These are phyloP conservation scores for Diarsia mendica DNA, from an alignment of 2,888 invertebrate species.

Conservation along the genomic window DNA sequence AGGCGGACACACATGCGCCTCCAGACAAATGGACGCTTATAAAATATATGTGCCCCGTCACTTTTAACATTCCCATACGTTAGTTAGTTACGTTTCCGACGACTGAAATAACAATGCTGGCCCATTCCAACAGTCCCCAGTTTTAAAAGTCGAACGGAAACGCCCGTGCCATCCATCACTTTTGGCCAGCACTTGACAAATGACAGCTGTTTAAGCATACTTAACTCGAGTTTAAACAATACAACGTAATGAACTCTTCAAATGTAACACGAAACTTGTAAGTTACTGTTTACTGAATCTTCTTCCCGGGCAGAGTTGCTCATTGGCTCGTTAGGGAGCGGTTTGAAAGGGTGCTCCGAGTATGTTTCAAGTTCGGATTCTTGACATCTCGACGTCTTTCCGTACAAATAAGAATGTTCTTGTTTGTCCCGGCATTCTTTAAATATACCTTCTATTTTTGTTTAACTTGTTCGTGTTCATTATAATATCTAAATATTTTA, in stretches of 20 bases:
- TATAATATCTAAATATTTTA: slow-evolving; percentile 27
- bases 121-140: slow-evolving; percentile 76
- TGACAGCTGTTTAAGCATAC: slow-evolving; percentile 76
- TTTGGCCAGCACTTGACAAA: slow-evolving; percentile 79
- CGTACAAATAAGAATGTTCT: slow-evolving; percentile 55
- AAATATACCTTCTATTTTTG: slow-evolving; percentile 43
- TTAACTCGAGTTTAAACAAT: slow-evolving; percentile 70
- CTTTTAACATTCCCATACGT: slow-evolving; percentile 85
- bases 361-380: slow-evolving; percentile 48
- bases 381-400: slow-evolving; percentile 49
- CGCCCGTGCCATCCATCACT: slow-evolving; percentile 81
- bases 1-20: slow-evolving; percentile 82
- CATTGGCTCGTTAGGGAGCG: slow-evolving; percentile 55
- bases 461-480: slow-evolving; percentile 36
- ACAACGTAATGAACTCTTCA: slow-evolving; percentile 71
- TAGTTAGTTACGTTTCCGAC: slow-evolving; percentile 85
- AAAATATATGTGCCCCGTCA: slow-evolving; percentile 85
- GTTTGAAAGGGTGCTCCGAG: slow-evolving; percentile 41
- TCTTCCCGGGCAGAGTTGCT: slow-evolving; percentile 41
- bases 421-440: slow-evolving; percentile 38
- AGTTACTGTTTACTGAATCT: slow-evolving; percentile 61
- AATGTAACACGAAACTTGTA: slow-evolving; percentile 66
- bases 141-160: slow-evolving; percentile 79
- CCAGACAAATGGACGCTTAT: slow-evolving; percentile 86
- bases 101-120: slow-evolving; percentile 88